Evolutionary conservation across 2,113 vertebrate genomes (phyloP).

Genomic region (Heliornis fulica): DNA sequence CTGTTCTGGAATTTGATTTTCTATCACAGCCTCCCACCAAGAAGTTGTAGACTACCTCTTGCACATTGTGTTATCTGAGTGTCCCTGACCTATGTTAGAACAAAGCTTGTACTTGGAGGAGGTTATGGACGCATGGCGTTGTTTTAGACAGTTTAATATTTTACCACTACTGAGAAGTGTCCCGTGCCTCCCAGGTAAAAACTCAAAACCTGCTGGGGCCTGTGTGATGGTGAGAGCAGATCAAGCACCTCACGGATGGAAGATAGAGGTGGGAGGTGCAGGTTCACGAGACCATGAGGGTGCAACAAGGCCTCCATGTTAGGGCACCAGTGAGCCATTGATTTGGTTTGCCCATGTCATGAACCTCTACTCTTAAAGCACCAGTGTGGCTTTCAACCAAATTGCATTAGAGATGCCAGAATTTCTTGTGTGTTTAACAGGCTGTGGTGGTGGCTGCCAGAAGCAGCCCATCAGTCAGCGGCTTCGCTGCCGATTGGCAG

Average conservation of each 20-base stretch:
- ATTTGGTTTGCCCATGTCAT: neutral
- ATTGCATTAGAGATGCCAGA: neutral
- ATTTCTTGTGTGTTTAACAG: neutral
- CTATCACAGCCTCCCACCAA: neutral
- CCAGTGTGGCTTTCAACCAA: neutral
- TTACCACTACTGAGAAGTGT: neutral
- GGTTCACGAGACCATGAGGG: neutral
- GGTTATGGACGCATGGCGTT: neutral
- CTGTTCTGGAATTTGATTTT: neutral
- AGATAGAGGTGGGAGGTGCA: neutral
- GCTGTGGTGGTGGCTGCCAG: neutral
- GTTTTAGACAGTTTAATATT: neutral
- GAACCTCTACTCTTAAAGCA: neutral
- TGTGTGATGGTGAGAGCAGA: neutral
- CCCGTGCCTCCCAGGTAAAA: neutral
- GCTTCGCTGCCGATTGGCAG: neutral
- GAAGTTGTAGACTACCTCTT: neutral
- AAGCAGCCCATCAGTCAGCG: neutral
- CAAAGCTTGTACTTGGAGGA: neutral
- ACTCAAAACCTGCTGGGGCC: neutral
- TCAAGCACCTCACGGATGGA: neutral
- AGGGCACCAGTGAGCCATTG: neutral
- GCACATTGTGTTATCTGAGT: accelerated
- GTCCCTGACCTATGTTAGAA: neutral
- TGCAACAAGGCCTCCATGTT: neutral